Conservation (phyloP, 1,140 invertebrate species). For the Sminthurides bifidus region DNA sequence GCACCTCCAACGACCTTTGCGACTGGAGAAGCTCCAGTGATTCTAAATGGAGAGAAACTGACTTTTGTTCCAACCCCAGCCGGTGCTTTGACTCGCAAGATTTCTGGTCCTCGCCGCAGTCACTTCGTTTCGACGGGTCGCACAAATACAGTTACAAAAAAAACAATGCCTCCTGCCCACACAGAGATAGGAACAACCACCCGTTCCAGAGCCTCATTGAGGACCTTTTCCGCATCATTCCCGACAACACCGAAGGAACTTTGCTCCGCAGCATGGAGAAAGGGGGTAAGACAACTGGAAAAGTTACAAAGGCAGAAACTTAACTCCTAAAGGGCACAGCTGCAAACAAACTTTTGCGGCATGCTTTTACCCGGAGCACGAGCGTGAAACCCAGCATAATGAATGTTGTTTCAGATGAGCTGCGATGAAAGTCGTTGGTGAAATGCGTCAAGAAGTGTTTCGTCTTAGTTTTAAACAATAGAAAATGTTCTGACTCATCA, state of each 20-base stretch:
- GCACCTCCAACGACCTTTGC: too few species aligned
- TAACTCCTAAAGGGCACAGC: too few species aligned
- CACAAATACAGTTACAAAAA: conserved; percentile 11
- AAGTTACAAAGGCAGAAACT: too few species aligned
- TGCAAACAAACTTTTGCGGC: too few species aligned
- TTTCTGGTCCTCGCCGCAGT: neutral
- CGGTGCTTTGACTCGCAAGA: neutral
- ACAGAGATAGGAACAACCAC: conserved; percentile 5
- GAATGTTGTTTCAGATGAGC: too few species aligned
- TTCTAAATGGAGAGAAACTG: neutral
- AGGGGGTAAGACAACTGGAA: conserved; percentile 13
- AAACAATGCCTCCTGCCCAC: neutral
- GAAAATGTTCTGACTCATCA: too few species aligned
- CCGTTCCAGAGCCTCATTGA: conserved; percentile 9
- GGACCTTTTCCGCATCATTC: neutral
- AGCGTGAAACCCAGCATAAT: too few species aligned
- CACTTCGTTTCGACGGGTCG: neutral
- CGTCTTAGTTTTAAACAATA: too few species aligned
- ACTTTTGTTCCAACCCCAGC: neutral
- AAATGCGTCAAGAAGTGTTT: too few species aligned
- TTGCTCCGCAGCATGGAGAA: conserved; percentile 21
- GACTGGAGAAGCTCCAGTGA: too few species aligned
- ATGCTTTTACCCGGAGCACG: too few species aligned
- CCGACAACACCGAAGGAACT: conserved; percentile 9
- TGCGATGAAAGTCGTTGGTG: too few species aligned